Percentiles rank a stretch among this genome's conserved stretches.
These are phyloP conservation scores for Dasyurus viverrinus DNA, from an alignment of 2,113 vertebrate species.

Conservation along the genomic window DNA sequence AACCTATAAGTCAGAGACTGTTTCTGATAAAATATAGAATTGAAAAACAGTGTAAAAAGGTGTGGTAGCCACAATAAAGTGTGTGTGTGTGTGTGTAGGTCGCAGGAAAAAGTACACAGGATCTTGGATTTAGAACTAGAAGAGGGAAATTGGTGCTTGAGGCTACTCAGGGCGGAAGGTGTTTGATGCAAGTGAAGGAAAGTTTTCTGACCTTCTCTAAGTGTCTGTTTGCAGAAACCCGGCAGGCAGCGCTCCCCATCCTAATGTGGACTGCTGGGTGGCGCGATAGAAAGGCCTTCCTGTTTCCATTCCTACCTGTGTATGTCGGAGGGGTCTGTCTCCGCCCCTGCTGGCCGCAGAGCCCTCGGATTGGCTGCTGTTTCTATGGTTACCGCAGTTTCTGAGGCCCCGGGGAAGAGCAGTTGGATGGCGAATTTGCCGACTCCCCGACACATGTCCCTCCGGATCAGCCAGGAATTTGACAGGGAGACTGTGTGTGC, in stretches of 20 bases:
- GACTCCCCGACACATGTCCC: constrained; percentile 82
- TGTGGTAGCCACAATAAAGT: not conserved
- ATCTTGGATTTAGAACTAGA: not conserved
- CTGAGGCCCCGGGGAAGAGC: constrained; percentile 73
- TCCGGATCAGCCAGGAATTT: constrained; percentile 84
- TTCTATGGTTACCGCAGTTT: constrained; percentile 87
- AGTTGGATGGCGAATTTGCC: constrained; percentile 77
- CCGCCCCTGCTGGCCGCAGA: constrained; percentile 64
- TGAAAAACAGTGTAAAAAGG: not conserved
- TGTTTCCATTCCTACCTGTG: constrained; percentile 72
- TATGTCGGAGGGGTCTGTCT: constrained; percentile 34
- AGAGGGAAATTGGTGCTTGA: not conserved
- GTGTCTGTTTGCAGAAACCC: not conserved
- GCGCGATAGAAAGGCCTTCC: constrained; percentile 41
- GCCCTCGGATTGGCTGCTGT: constrained; percentile 82
- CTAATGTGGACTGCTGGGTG: constrained; percentile 3
- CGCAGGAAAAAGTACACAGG: not conserved
- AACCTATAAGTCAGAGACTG: not conserved
- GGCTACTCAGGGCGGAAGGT: not conserved
- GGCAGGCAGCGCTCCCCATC: not conserved
- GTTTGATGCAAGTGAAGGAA: not conserved
- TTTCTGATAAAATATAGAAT: not conserved
- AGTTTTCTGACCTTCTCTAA: constrained; percentile 11
- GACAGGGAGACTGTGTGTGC: constrained; percentile 76
- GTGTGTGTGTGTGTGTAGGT: not conserved